These are phyloP conservation scores for Caloenas nicobarica DNA, from an alignment of 2,113 vertebrate species.

Conservation along the genomic window DNA sequence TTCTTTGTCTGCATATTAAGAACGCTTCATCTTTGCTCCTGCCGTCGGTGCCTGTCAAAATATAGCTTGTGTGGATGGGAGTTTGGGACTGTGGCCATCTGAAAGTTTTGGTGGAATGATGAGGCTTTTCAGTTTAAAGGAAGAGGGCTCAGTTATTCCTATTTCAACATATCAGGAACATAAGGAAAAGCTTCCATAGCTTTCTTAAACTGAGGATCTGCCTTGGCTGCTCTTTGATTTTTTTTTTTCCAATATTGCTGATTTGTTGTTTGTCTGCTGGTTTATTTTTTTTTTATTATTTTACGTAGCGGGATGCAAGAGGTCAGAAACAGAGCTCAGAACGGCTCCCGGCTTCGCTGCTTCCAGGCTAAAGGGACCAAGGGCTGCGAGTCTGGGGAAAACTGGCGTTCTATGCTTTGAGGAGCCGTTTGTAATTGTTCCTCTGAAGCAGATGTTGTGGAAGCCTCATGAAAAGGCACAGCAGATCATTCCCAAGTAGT, in stretches of 20 bases:
- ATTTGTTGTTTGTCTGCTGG: constrained; percentile 1
- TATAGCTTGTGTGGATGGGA: constrained; percentile 20
- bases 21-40: constrained; percentile 17
- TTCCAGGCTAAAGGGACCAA: neutral
- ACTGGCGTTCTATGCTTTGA: neutral
- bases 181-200: neutral
- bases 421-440: neutral
- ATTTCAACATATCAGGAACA: neutral
- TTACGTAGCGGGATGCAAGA: neutral
- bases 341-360: neutral
- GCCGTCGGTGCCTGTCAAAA: constrained; percentile 42
- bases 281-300: neutral
- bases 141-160: neutral
- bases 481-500: neutral
- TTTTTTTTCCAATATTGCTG: neutral
- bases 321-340: neutral
- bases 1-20: constrained; percentile 38
- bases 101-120: constrained; percentile 7
- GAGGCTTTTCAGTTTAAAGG: neutral
- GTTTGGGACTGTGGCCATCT: constrained; percentile 8
- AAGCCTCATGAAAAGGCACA: neutral
- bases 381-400: neutral
- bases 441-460: neutral
- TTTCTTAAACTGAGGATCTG: constrained; percentile 23
- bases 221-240: constrained; percentile 7